Evolutionary conservation across 1,140 invertebrate species (phyloP), one percentile per base, ranked within the genome.

Genomic region (Drosophila truncata): DNA sequence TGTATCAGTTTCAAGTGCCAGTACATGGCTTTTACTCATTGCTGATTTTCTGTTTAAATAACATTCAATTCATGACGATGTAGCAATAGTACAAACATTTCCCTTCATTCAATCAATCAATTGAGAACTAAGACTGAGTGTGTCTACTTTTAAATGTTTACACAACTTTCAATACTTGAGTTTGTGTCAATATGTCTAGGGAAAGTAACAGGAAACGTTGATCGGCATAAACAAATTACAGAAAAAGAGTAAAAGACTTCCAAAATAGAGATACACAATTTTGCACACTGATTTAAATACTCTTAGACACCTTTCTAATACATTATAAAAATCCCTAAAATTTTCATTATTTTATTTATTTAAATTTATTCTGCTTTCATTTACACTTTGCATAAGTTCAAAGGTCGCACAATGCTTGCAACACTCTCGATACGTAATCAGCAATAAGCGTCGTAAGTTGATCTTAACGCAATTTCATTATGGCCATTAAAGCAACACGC

Each of bases 361-460:
- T 4, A 18, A 18, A 18, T 41, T 9, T n/a, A 18, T 41, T 4
- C 1, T 41, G 1, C 3, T 10, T 41, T 10, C 10, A n/a, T 39
- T 2, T 4, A 18, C 10, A 11, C 11, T 18, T n/a, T n/a, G n/a
- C n/a, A 16, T 13, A 16, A 37, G 16, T 39, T 33, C 33, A 58
- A 58, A 39, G 41, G 31, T 69, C 20, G 1, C 18, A 16, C 29
- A n/a, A 33, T 55, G 41, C 37, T 39, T 46, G 37, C 52, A 63
- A 77, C 25, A 37, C 44, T 65, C 49, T 61, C 25, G 25, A 71
- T 84, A 49, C 76, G 70, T 80, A 80, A 82, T 63, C 41, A 42
- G 60, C 39, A 14, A 44, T 55, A 70, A 80, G 62, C 66, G 18
- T 13, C 41, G 14, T 23, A 39, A 20, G 14, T n/a, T 41, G 7